Evolutionary conservation across 2,113 vertebrate species (phyloP).

Genomic region (Nicator chloris): DNA sequence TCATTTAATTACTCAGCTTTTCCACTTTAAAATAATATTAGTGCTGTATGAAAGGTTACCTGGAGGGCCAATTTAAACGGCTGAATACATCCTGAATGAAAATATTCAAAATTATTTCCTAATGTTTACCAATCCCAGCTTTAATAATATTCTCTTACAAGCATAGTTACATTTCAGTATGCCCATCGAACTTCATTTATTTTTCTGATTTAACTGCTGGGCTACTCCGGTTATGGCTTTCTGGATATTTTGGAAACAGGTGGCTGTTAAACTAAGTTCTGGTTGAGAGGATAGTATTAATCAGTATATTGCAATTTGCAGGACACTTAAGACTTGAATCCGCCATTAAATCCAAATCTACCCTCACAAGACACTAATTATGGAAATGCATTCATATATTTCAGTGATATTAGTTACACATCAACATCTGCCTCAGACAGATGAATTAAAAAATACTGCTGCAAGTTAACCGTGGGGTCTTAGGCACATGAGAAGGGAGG

Average conservation of each 20-base stretch:
- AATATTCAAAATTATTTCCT: background rate
- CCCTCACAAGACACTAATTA: constrained; percentile 26
- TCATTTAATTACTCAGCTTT: constrained; percentile 22
- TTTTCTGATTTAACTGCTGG: background rate
- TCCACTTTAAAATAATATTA: constrained; percentile 9
- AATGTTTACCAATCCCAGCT: background rate
- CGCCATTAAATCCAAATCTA: constrained; percentile 13
- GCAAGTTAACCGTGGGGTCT: background rate
- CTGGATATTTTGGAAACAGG: constrained; percentile 12
- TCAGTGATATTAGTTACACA: constrained; percentile 17
- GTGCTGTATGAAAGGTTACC: background rate
- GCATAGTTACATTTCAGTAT: background rate
- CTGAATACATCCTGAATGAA: background rate
- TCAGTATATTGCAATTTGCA: constrained; percentile 31
- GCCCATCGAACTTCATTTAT: background rate
- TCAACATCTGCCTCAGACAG: background rate
- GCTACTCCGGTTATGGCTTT: background rate
- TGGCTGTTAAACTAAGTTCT: background rate
- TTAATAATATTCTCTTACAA: background rate
- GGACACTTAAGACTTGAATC: background rate
- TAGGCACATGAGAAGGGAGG: background rate
- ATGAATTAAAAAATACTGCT: background rate
- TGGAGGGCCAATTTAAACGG: constrained; percentile 8
- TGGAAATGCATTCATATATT: constrained; percentile 35
- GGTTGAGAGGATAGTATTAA: constrained; percentile 22